A percentile compares a stretch with the other conserved stretches of the same genome.
phyloP scores from a whole-genome alignment of 2,797 vertebrate species.

The Phataginus tetradactyla region DNA sequence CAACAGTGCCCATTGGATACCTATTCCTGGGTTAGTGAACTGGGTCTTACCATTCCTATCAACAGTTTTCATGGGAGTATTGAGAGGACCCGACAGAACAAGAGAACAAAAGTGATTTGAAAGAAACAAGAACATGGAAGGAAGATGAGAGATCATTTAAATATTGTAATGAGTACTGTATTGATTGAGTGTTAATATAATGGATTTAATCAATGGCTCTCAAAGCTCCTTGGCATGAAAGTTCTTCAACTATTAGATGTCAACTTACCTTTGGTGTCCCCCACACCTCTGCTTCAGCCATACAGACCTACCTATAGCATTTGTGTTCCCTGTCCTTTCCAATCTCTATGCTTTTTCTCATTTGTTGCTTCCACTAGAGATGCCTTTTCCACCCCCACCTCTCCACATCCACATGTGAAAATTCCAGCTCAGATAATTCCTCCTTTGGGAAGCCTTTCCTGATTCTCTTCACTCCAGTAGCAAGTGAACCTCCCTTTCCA shows the following conservation, averaged over 20 bases:
- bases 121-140: not conserved
- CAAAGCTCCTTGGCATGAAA: not conserved
- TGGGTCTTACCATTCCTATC: not conserved
- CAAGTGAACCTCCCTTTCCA: not conserved
- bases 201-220: not conserved
- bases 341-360: not conserved
- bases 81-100: not conserved
- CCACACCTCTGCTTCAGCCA: not conserved
- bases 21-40: not conserved
- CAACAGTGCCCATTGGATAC: not conserved
- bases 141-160: not conserved
- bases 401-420: not conserved
- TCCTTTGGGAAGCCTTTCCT: not conserved
- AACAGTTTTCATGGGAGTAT: not conserved
- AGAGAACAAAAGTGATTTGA: not conserved
- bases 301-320: not conserved
- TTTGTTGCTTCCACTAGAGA: not conserved
- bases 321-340: not conserved
- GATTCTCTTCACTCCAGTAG: not conserved
- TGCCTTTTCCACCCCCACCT: not conserved
- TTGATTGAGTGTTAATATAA: not conserved
- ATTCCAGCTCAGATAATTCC: not conserved
- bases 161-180: not conserved
- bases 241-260: not conserved
- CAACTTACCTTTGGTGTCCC: not conserved